These are phyloP conservation scores for Encarsia formosa DNA, from an alignment of 2,888 invertebrate species.

Conservation along the genomic window DNA sequence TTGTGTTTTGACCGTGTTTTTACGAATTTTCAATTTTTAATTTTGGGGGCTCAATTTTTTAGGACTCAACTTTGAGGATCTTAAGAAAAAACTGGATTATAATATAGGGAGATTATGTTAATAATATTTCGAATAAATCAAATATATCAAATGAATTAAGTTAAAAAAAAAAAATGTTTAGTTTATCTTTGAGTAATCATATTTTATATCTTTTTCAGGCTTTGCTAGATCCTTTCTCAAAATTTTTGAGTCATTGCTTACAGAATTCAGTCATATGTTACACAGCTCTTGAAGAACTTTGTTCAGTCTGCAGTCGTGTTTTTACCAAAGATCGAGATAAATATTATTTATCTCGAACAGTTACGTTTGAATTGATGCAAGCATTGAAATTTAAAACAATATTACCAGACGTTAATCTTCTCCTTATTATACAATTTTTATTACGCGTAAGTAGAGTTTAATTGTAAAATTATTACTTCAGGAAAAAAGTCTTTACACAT, in stretches of 20 bases:
- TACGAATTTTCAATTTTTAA: no score
- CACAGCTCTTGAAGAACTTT: conserved; percentile 77
- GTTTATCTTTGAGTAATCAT: no score
- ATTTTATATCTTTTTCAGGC: conserved; percentile 62
- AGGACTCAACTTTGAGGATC: no score
- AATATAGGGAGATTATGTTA: no score
- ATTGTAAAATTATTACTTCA: no score
- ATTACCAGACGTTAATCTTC: conserved; percentile 90
- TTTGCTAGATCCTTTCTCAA: conserved; percentile 91
- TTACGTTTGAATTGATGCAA: conserved; percentile 91
- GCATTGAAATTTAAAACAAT: conserved; percentile 92
- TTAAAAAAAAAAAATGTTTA: no score
- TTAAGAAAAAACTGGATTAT: no score
- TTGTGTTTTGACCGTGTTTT: no score
- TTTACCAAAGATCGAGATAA: conserved; percentile 92
- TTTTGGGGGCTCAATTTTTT: no score
- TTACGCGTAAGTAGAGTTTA: conserved; percentile 63
- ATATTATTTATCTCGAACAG: conserved; percentile 82
- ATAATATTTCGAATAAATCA: no score
- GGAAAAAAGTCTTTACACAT: no score
- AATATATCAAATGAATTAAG: no score
- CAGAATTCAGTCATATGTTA: conserved; percentile 82
- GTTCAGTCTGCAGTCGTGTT: conserved; percentile 83
- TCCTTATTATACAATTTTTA: conserved; percentile 83
- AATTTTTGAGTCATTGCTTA: conserved; percentile 87